Evolutionary conservation across 2,888 invertebrate genomes (phyloP).

Genomic region (Agriopis leucophaearia): DNA sequence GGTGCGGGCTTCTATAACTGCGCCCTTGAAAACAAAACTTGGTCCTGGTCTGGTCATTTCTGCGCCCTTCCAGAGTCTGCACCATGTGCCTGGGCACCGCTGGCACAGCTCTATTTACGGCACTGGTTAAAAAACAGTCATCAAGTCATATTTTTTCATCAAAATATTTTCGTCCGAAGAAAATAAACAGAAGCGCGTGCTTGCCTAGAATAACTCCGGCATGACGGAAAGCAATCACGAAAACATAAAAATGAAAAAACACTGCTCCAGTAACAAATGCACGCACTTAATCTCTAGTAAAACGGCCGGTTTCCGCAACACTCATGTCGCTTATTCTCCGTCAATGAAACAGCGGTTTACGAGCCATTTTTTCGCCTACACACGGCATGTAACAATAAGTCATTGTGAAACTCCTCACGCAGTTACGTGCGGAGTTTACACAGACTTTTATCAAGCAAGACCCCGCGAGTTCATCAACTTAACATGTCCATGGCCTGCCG

Average conservation of each 20-base stretch:
- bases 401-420: conserved; percentile 32
- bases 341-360: conserved; percentile 31
- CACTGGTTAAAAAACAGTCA: not conserved
- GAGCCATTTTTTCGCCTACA: conserved; percentile 22
- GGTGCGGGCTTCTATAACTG: too few relatives aligned
- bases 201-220: conserved; percentile 13
- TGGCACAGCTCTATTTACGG: too few relatives aligned
- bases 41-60: too few relatives aligned
- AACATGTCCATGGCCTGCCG: too few relatives aligned
- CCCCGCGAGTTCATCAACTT: too few relatives aligned
- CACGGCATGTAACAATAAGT: conserved; percentile 35
- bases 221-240: conserved; percentile 17
- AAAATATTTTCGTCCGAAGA: conserved; percentile 5
- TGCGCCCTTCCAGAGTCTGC: too few relatives aligned
- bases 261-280: conserved; percentile 25
- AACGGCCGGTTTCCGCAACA: conserved; percentile 17
- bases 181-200: conserved; percentile 17
- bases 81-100: too few relatives aligned
- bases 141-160: not conserved
- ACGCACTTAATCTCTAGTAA: conserved; percentile 27
- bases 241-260: conserved; percentile 21
- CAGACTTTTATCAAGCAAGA: not conserved
- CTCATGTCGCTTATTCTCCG: conserved; percentile 24
- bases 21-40: too few relatives aligned
- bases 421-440: conserved; percentile 22